These are phyloP conservation scores for Hydropsyche betteni DNA, from an alignment of 2,888 invertebrate species.

Conservation along the genomic window DNA sequence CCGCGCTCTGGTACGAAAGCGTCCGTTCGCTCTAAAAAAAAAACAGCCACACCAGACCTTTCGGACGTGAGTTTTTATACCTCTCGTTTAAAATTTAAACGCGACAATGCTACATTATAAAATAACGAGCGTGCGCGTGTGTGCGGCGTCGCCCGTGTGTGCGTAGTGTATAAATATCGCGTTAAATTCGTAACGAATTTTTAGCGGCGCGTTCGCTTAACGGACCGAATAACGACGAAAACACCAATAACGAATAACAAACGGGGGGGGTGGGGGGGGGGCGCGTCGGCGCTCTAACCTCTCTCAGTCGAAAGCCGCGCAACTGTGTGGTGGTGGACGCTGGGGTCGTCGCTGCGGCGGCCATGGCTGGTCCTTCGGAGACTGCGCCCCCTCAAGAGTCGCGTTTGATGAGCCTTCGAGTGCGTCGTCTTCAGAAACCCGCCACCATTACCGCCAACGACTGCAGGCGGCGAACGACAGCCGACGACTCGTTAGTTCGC, in stretches of 20 bases:
- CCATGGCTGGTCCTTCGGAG: background rate
- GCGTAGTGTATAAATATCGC: constrained; percentile 1
- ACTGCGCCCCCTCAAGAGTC: too few species aligned
- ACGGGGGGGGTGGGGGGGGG: background rate
- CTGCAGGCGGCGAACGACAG: background rate
- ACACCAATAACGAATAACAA: background rate
- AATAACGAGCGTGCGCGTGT: background rate
- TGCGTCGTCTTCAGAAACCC: too few species aligned
- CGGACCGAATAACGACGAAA: background rate
- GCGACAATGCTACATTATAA: background rate
- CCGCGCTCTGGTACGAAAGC: background rate
- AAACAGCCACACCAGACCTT: too few species aligned
- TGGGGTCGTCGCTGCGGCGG: background rate
- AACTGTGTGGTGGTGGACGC: background rate
- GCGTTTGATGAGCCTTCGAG: too few species aligned
- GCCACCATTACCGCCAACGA: background rate
- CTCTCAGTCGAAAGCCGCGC: too few species aligned
- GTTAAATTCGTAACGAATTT: constrained; percentile 7
- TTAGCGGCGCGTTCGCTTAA: background rate
- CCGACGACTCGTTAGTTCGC: background rate
- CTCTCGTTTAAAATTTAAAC: too few species aligned
- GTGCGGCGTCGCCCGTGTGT: background rate
- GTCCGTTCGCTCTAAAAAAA: background rate
- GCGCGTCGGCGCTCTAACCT: background rate
- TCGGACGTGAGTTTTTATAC: background rate